phyloP scores from a whole-genome alignment of 2,113 vertebrate genomes.

The Heterocephalus glaber region DNA sequence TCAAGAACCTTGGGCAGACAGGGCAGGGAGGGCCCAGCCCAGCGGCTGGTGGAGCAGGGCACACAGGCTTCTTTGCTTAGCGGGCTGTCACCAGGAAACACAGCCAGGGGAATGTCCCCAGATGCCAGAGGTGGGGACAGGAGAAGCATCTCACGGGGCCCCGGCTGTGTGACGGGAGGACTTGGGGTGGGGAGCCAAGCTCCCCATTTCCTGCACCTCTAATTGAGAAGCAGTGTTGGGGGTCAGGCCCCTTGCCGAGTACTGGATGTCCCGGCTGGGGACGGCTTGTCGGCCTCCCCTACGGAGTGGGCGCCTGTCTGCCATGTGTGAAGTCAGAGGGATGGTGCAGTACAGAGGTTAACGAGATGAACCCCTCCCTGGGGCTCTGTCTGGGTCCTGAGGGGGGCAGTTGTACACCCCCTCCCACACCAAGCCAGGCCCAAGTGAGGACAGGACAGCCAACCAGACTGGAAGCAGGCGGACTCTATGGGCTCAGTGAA shows the following conservation, averaged over 20 bases:
- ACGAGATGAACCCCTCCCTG: background rate
- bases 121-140: background rate
- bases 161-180: background rate
- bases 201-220: background rate
- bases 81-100: background rate
- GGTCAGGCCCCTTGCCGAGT: rapidly evolving
- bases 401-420: background rate
- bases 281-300: too few species aligned
- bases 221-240: background rate
- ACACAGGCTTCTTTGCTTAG: rapidly evolving
- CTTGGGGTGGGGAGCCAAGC: background rate
- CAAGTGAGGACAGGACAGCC: background rate
- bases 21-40: background rate
- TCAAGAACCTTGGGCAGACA: background rate
- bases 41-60: too few species aligned
- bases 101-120: background rate
- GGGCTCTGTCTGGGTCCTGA: background rate
- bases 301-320: too few species aligned
- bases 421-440: background rate
- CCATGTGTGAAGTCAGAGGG: background rate
- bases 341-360: background rate
- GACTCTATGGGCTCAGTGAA: background rate
- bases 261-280: too few species aligned
- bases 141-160: rapidly evolving
- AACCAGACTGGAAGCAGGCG: background rate